Conservation (phyloP, 2,113 vertebrate species). For the Tupaia chinensis region DNA sequence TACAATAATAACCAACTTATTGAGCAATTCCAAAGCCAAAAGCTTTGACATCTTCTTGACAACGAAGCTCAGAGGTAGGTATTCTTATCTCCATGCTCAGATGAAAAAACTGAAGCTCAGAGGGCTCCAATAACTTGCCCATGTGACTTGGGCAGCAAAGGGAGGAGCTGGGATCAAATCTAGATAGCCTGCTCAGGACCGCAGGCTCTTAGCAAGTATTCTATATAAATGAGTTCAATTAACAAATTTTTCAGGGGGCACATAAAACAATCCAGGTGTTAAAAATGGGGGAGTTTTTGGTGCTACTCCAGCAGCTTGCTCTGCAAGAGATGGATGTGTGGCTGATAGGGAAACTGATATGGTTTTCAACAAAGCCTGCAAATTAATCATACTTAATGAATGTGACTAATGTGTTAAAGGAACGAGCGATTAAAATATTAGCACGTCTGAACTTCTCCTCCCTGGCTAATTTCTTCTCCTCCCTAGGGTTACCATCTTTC, state of each 20-base stretch:
- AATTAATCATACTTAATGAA: constrained; percentile 80
- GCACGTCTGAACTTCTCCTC: constrained; percentile 66
- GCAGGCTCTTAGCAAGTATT: neutral
- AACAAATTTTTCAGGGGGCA: constrained; percentile 1
- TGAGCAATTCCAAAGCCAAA: neutral
- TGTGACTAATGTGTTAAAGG: constrained; percentile 65
- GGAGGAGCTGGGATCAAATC: neutral
- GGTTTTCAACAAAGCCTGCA: constrained; percentile 67
- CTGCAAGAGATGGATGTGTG: constrained; percentile 22
- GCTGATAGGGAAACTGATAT: constrained; percentile 56
- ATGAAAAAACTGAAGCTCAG: neutral
- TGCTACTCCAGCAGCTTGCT: neutral
- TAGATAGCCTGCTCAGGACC: neutral
- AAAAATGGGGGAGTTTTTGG: neutral
- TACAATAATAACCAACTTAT: neutral
- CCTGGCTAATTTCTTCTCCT: constrained; percentile 76
- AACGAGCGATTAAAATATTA: constrained; percentile 76
- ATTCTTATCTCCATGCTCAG: neutral
- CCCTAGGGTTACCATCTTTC: constrained; percentile 66
- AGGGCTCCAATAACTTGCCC: neutral
- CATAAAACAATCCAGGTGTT: neutral
- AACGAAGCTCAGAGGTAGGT: neutral
- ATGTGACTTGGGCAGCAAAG: neutral
- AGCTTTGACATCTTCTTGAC: neutral
- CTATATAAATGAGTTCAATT: constrained; percentile 30